These are phyloP conservation scores for Damaliscus lunatus DNA, from an alignment of 2,113 vertebrate species.

Conservation along the genomic window DNA sequence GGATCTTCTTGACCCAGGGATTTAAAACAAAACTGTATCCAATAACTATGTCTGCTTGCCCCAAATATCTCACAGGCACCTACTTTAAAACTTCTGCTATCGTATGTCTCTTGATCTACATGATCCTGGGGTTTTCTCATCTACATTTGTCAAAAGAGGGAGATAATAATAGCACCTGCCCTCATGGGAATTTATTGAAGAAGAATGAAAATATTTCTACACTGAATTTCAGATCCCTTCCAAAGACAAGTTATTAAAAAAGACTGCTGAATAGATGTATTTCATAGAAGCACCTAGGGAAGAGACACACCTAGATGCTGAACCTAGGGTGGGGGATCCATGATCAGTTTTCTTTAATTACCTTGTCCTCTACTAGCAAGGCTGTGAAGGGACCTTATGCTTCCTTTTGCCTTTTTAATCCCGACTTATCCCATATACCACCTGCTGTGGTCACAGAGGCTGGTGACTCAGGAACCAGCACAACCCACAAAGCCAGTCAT, in stretches of 20 bases:
- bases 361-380: accelerated
- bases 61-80: not conserved
- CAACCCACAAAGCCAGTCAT: not conserved
- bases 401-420: not conserved
- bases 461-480: not conserved
- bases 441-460: not conserved
- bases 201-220: not conserved
- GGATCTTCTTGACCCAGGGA: not conserved
- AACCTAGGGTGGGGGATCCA: not conserved
- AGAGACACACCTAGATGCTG: not conserved
- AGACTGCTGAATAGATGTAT: not conserved
- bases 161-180: not conserved
- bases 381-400: not conserved
- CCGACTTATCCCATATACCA: not conserved
- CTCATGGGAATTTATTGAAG: not conserved
- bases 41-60: not conserved
- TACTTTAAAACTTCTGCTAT: not conserved
- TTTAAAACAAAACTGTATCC: not conserved
- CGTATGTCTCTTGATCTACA: not conserved
- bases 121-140: not conserved
- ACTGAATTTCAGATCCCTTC: not conserved
- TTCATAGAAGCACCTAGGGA: not conserved
- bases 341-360: not conserved
- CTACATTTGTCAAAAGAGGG: not conserved
- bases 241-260: not conserved